A percentile compares a stretch with the other conserved stretches of the same genome.
Conservation (phyloP, 2,113 vertebrate species). For the Mohoua ochrocephala region DNA sequence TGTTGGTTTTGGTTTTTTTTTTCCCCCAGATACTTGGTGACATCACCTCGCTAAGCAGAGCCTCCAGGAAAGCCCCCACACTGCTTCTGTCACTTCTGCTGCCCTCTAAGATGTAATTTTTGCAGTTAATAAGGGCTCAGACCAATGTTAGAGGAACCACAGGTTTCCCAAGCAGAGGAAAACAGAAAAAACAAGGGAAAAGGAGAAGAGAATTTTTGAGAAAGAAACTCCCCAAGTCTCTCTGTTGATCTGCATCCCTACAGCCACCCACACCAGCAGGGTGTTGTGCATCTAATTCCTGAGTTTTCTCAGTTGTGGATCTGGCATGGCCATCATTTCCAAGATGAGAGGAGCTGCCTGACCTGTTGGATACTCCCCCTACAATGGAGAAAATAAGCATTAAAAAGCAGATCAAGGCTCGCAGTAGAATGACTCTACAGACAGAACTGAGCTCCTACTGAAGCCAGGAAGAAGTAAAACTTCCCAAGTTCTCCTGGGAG, state of each 20-base stretch:
- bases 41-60: rapidly evolving
- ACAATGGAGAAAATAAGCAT: not conserved
- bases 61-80: not conserved
- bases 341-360: not conserved
- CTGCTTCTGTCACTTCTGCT: not conserved
- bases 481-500: not conserved
- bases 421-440: rapidly evolving
- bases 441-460: not conserved
- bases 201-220: not conserved
- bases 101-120: not conserved
- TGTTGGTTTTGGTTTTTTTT: not conserved
- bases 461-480: not conserved
- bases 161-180: not conserved
- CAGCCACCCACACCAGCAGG: rapidly evolving
- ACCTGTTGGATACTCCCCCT: not conserved
- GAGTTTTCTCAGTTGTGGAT: not conserved
- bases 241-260: not conserved
- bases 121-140: not conserved
- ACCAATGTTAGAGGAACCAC: not conserved
- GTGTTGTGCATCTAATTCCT: not conserved
- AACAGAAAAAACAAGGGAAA: not conserved
- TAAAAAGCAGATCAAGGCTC: not conserved
- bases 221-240: not conserved
- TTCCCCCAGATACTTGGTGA: not conserved
- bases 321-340: not conserved